A percentile compares a stretch with the other conserved stretches of the same genome.
These are phyloP conservation scores for Falco concolor DNA, from an alignment of 2,797 vertebrate genomes.

Conservation along the genomic window DNA sequence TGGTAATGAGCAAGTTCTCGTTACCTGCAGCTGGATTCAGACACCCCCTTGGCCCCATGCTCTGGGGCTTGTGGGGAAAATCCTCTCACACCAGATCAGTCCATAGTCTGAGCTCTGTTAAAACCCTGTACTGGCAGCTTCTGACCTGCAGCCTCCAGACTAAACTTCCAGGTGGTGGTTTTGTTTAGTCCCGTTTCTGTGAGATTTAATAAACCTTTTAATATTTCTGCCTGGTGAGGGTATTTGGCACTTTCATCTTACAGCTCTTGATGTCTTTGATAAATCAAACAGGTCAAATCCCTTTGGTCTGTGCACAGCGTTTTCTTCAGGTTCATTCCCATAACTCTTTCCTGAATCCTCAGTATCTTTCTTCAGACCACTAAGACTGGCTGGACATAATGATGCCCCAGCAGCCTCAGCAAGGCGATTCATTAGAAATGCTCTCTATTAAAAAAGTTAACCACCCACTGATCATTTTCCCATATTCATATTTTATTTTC, in stretches of 20 bases:
- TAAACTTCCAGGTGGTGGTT: neutral
- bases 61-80: rapidly evolving
- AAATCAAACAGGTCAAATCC: neutral
- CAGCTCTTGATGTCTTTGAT: neutral
- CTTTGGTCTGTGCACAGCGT: neutral
- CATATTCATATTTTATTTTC: neutral
- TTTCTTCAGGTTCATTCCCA: neutral
- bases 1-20: neutral
- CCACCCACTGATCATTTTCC: neutral
- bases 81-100: neutral
- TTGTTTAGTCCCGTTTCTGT: neutral
- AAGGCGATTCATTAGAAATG: neutral
- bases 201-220: constrained; percentile 7
- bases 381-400: neutral
- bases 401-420: neutral
- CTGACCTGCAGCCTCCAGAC: neutral
- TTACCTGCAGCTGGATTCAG: neutral
- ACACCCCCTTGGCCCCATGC: rapidly evolving
- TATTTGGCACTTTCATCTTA: neutral
- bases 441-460: neutral
- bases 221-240: neutral
- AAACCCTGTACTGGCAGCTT: neutral
- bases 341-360: neutral
- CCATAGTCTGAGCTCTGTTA: neutral
- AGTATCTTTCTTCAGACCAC: neutral